A percentile compares a stretch with the other conserved stretches of the same genome.
These are phyloP conservation scores for Poecilus cupreus DNA, from an alignment of 2,888 invertebrate species.

Conservation along the genomic window DNA sequence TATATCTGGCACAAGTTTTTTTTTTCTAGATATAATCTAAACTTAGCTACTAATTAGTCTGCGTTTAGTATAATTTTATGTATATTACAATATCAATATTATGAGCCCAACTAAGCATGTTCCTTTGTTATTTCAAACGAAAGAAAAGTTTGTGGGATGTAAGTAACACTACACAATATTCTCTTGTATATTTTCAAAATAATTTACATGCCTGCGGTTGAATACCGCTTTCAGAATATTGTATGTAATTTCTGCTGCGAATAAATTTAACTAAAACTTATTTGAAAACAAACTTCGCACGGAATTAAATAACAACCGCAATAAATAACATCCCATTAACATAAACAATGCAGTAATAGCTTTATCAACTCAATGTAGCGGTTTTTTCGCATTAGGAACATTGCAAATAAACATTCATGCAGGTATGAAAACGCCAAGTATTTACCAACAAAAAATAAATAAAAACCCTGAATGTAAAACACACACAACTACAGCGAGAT, in stretches of 20 bases:
- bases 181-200: not conserved
- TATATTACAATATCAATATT: too few species aligned
- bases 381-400: conserved; percentile 27
- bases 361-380: conserved; percentile 49
- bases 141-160: too few species aligned
- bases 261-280: conserved; percentile 27
- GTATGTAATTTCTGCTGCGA: not conserved
- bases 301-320: conserved; percentile 48
- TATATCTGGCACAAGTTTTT: too few species aligned
- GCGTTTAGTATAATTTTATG: not conserved
- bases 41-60: too few species aligned
- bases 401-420: conserved; percentile 51
- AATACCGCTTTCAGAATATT: conserved; percentile 8
- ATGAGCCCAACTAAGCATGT: too few species aligned
- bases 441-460: conserved; percentile 46
- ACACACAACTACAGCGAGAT: conserved; percentile 42
- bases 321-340: conserved; percentile 49
- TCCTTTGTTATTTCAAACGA: too few species aligned
- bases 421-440: conserved; percentile 38
- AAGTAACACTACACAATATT: too few species aligned
- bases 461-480: conserved; percentile 41
- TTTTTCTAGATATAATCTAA: too few species aligned
- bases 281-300: conserved; percentile 22
- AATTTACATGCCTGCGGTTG: conserved; percentile 1
- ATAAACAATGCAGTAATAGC: conserved; percentile 52